Conservation (phyloP, 2,888 invertebrate species). For the Tetrapedia diversipes region DNA sequence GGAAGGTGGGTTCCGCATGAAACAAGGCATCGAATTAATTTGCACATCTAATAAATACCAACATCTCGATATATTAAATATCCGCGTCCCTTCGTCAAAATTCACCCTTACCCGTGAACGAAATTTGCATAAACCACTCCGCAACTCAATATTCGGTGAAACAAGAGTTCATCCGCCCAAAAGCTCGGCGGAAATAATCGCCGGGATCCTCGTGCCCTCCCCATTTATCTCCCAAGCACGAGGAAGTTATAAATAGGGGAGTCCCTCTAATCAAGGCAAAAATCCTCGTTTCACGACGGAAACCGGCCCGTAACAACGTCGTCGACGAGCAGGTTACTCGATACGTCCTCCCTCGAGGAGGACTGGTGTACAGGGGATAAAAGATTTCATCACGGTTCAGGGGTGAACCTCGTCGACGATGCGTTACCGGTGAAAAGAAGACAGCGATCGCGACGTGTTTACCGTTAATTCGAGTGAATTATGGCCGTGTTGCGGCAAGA, state of each 20-base stretch:
- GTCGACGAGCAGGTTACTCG: conserved; percentile 14
- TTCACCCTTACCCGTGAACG: too few species aligned
- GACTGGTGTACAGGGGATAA: not conserved
- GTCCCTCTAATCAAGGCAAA: conserved; percentile 19
- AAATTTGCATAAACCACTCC: too few species aligned
- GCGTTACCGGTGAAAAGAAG: not conserved
- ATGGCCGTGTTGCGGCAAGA: not conserved
- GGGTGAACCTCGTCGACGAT: not conserved
- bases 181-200: not conserved
- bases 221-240: not conserved
- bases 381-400: conserved; percentile 8
- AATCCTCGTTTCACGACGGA: conserved; percentile 2
- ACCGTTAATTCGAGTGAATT: conserved; percentile 23
- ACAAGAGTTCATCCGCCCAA: too few species aligned
- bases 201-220: not conserved
- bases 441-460: not conserved
- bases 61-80: too few species aligned
- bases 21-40: too few species aligned
- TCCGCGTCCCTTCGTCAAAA: too few species aligned
- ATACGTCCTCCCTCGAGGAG: conserved; percentile 7
- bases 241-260: conserved; percentile 3
- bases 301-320: conserved; percentile 9
- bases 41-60: too few species aligned
- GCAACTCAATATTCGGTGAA: too few species aligned
- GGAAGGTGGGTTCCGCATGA: too few species aligned